Base-by-base conservation (phyloP, 2,113 vertebrate species). In the Mola mola region DNA sequence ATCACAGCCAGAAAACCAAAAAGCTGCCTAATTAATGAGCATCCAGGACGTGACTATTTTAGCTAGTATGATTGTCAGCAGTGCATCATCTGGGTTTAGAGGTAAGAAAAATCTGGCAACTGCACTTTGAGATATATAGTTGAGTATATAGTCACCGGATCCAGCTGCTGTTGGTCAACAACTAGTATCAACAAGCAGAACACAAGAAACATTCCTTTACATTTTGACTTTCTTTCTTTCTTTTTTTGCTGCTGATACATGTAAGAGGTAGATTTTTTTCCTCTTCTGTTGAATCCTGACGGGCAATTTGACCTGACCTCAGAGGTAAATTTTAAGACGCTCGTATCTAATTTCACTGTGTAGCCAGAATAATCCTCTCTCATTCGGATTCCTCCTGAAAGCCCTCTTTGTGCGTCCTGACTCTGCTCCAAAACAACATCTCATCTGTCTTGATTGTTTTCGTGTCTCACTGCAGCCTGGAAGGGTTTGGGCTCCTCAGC, bases 401-500 rank as follows among this genome's bases (percentile, higher is more conserved):
- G n/a, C 53, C 20, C 40, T n/a, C 6, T 42, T 31, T 20, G 5
- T 22, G 26, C 16, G 13, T 41, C 28, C 12, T 34, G 21, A 26
- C 22, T 53, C 29, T 3, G 6, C 12, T 51, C 49, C 52, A 49
- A 22, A 55, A 36, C 36, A 21, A 15, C 12, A 1, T 38, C 31
- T 53, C 26, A 8, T 46, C 34, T 33, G n/a, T 50, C 28, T 15
- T 7, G 31, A 8, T 60, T 66, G 16, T 59, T 55, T 62, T 61
- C 15, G 29, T 24, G 42, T 25, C 69, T 16, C 13, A 9, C 38
- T 46, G 51, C 72, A 41, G 57, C 26, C 72, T 65, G 72, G 53
- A 33, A 50, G 53, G 52, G 37, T 29, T 28, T 43, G 15, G 22
- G 8, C 26, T 47, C n/a, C 9, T 69, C 69, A 73, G 78, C 64